phyloP scores from a whole-genome alignment of 2,113 vertebrate genomes.

The Emydocephalus ijimae region DNA sequence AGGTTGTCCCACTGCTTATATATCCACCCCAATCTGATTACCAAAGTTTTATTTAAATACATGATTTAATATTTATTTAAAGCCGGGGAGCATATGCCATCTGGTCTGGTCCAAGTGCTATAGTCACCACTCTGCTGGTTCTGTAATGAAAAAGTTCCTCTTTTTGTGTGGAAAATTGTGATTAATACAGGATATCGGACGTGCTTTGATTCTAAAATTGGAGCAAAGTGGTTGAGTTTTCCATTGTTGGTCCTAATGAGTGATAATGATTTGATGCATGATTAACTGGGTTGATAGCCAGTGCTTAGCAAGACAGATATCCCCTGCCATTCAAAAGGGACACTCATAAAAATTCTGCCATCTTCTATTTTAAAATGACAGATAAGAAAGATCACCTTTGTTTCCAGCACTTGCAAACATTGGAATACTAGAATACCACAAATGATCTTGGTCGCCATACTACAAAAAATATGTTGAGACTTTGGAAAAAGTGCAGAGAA shows the following conservation, averaged over 20 bases:
- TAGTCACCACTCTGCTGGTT: not conserved
- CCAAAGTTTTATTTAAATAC: not conserved
- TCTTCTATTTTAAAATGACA: slow-evolving; percentile 23
- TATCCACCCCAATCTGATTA: not conserved
- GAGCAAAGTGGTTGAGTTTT: slow-evolving; percentile 25
- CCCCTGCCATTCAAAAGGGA: slow-evolving; percentile 18
- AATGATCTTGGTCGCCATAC: too few relatives aligned
- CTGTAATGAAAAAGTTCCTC: not conserved
- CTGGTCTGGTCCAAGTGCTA: not conserved
- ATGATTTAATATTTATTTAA: not conserved
- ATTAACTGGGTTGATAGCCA: slow-evolving; percentile 37
- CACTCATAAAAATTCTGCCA: slow-evolving; percentile 21
- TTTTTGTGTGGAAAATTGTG: not conserved
- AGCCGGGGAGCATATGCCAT: not conserved
- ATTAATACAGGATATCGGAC: not conserved
- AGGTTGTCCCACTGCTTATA: not conserved
- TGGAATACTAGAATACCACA: too few relatives aligned
- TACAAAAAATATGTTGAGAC: too few relatives aligned
- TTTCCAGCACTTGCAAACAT: not conserved
- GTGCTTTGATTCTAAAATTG: slow-evolving; percentile 27
- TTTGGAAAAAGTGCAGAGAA: too few relatives aligned
- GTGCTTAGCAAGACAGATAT: slow-evolving; percentile 28
- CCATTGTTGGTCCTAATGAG: slow-evolving; percentile 21
- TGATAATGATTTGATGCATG: slow-evolving; percentile 25
- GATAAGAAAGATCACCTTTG: not conserved